phyloP scores from a whole-genome alignment of 1,140 invertebrate species.

The Drosophila albomicans region DNA sequence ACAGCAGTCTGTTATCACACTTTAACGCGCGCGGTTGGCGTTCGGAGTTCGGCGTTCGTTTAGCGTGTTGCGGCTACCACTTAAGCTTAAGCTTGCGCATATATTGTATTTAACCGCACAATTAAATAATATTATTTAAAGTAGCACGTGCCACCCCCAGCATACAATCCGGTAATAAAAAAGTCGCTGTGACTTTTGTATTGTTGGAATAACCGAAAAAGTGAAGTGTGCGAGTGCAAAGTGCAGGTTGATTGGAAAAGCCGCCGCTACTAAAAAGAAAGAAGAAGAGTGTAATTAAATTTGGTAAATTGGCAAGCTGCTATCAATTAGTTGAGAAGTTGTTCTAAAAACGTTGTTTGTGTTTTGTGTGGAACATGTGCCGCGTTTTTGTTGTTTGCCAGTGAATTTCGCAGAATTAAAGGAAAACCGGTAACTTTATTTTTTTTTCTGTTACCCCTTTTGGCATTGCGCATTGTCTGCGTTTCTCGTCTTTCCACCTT shows the following conservation, averaged over 20 bases:
- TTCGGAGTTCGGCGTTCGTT: conserved; percentile 35
- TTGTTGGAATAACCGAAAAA: not conserved
- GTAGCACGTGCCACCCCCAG: conserved; percentile 7
- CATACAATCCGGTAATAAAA: not conserved
- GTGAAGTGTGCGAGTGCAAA: conserved; percentile 29
- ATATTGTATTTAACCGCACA: conserved; percentile 30
- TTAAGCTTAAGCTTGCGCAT: conserved; percentile 23
- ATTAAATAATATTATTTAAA: conserved; percentile 31
- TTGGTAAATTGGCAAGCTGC: conserved; percentile 1
- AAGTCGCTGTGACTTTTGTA: conserved; percentile 12
- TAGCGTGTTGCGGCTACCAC: conserved; percentile 30
- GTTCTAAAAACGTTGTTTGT: conserved; percentile 4
- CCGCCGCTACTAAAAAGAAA: conserved; percentile 2
- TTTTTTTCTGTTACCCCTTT: conserved; percentile 28
- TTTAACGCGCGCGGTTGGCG: conserved; percentile 42
- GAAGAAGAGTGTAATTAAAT: conserved; percentile 24
- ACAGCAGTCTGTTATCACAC: conserved; percentile 51
- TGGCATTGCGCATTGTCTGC: conserved; percentile 19
- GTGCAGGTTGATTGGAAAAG: conserved; percentile 24
- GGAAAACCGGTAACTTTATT: conserved; percentile 67
- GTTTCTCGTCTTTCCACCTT: conserved; percentile 48
- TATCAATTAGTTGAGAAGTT: conserved; percentile 13
- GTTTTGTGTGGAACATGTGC: conserved; percentile 35
- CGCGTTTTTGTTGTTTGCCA: conserved; percentile 19
- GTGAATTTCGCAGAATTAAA: conserved; percentile 15